These are phyloP conservation scores for Xylophagus ater DNA, from an alignment of 2,888 invertebrate genomes.

Conservation along the genomic window DNA sequence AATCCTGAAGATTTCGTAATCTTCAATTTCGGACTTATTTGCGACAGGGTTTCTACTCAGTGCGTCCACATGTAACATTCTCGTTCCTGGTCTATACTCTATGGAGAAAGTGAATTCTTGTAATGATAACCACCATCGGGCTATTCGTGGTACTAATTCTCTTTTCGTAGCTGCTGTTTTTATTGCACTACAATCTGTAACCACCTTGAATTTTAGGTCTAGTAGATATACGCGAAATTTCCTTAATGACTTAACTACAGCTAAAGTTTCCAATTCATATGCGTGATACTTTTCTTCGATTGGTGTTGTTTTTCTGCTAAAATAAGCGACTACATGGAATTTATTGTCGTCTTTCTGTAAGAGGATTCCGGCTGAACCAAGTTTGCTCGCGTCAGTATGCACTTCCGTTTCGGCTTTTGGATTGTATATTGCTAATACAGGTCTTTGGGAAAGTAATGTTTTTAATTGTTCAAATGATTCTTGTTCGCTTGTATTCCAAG, in stretches of 20 bases:
- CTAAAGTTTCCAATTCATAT: constrained; percentile 9
- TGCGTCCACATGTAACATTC: constrained; percentile 6
- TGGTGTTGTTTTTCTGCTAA: neutral
- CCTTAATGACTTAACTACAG: constrained; percentile 5
- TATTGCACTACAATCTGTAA: constrained; percentile 12
- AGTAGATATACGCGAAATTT: neutral
- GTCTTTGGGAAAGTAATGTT: too few species aligned
- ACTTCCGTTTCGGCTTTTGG: too few species aligned
- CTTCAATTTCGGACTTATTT: neutral
- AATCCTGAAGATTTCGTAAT: neutral
- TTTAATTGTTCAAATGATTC: too few species aligned
- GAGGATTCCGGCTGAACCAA: too few species aligned
- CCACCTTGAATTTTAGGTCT: neutral
- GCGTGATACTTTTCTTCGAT: constrained; percentile 4
- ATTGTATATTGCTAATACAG: too few species aligned
- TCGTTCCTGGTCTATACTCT: neutral
- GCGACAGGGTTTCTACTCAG: neutral
- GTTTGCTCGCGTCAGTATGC: too few species aligned
- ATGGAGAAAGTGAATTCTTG: constrained; percentile 8
- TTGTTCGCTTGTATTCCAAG: too few species aligned
- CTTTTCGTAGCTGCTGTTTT: constrained; percentile 17
- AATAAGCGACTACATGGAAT: too few species aligned
- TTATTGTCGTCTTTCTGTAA: too few species aligned
- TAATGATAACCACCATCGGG: constrained; percentile 7
- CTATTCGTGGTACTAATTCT: constrained; percentile 17